A percentile compares a stretch with the other conserved stretches of the same genome.
Conservation (phyloP, 2,888 invertebrate species). For the Ethmia dodecea region DNA sequence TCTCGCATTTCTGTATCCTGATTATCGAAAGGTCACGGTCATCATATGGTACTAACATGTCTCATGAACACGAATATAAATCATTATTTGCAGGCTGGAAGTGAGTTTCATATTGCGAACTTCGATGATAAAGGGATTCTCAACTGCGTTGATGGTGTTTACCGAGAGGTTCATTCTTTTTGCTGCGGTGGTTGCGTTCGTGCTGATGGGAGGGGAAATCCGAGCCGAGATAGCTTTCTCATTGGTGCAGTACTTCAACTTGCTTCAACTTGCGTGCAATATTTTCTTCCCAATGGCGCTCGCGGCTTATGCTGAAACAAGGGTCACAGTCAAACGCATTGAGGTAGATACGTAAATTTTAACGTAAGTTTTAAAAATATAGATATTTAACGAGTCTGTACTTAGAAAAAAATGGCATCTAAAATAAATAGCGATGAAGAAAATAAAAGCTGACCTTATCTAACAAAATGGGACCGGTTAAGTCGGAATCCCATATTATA, state of each 20-base stretch:
- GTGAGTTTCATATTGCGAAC: conserved; percentile 81
- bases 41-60: no score
- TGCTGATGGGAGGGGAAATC: conserved; percentile 79
- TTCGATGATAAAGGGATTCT: conserved; percentile 82
- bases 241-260: conserved; percentile 86
- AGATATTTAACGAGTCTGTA: no score
- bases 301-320: conserved; percentile 79
- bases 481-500: no score
- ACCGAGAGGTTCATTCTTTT: conserved; percentile 91
- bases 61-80: no score
- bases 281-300: conserved; percentile 81
- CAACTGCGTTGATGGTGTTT: conserved; percentile 83
- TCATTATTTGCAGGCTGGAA: conserved; percentile 81
- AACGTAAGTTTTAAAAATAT: no score
- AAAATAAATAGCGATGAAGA: no score
- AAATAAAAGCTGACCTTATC: no score
- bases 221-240: conserved; percentile 85
- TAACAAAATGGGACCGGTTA: no score
- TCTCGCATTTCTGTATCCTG: no score
- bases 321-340: conserved; percentile 79
- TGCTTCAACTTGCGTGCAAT: conserved; percentile 82
- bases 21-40: no score
- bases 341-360: conserved; percentile 58
- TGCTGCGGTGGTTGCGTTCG: conserved; percentile 86
- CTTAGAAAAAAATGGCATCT: no score